Percentiles rank a stretch among this genome's conserved stretches.
phyloP scores from a whole-genome alignment of 1,140 invertebrate genomes.

The Brachionus koreanus region DNA sequence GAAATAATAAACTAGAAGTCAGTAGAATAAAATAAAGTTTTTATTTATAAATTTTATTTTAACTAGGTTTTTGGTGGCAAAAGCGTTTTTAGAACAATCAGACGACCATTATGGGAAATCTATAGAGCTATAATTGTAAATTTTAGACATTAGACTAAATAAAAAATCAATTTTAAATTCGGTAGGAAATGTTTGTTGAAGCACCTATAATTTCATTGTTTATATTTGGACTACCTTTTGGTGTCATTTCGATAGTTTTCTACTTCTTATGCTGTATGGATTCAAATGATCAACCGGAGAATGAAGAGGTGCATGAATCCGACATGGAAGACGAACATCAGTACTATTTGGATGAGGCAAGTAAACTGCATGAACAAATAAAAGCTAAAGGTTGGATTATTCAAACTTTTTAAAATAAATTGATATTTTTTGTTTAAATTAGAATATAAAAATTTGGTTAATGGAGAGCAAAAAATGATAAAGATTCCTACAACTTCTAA shows the following conservation, averaged over 20 bases:
- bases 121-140: slow-evolving; percentile 27
- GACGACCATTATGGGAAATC: slow-evolving; percentile 41
- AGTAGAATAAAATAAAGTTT: neutral
- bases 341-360: slow-evolving; percentile 23
- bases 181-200: slow-evolving; percentile 41
- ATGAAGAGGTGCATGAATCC: slow-evolving; percentile 12
- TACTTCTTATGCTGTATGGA: slow-evolving; percentile 43
- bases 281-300: slow-evolving; percentile 1
- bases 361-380: slow-evolving; percentile 21
- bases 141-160: neutral
- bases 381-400: neutral
- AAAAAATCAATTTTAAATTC: neutral
- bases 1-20: slow-evolving; percentile 2
- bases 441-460: neutral
- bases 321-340: slow-evolving; percentile 41
- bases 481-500: slow-evolving; percentile 3
- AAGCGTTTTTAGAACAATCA: neutral
- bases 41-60: neutral
- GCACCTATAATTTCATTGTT: slow-evolving; percentile 39
- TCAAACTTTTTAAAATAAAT: neutral
- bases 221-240: slow-evolving; percentile 29
- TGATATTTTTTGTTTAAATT: neutral
- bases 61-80: neutral
- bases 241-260: slow-evolving; percentile 32
- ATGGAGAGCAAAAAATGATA: neutral